Evolutionary conservation across 2,797 vertebrate genomes (phyloP), one percentile per base, ranked within the genome.

Genomic region (Perodicticus potto): DNA sequence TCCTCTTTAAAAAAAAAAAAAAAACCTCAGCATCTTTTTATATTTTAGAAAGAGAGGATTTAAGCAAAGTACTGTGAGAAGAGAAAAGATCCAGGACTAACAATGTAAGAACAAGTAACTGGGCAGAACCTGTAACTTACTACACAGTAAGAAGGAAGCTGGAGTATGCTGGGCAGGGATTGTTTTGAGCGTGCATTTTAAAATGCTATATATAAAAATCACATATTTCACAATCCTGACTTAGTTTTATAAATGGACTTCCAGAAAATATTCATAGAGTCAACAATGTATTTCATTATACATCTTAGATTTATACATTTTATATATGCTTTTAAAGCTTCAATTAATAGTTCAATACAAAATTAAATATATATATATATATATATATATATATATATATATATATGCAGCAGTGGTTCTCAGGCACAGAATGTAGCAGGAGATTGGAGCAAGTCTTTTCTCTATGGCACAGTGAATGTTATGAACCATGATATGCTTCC

Each of bases 321-420:
- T 92, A 93, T 93, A 96, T 89, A 93, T 96, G 96, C 89, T 96
- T 97, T 98, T 97, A 97, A 97, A 97, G 95, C 95, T 97, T 96
- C 65, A 94, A 82, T 95, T 81, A 97, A 96, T 37, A 96, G 13
- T 85, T 97, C 74, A 91, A 70, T 93, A 97, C 74, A 95, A 96
- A 96, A 94, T 95, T n/a, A 92, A 93, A 94, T n/a, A n/a, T n/a
- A n/a, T n/a, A n/a, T n/a, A n/a, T n/a, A 45, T 4, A 40, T 4
- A 45, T 45, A 49, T 49, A 45, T 49, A 49, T 49, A 49, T 49
- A 53, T 53, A 53, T 53, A 53, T 53, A 53, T n/a, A 86, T 74
- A 85, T n/a, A 45, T 43, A 22, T 40, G 77, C 20, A 95, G 92
- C 97, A 97, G 97, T 97, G 97, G 96, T 95, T 97, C 96, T 96